These are phyloP conservation scores for Lepidonotus clava DNA, from an alignment of 2,888 invertebrate species.

Conservation along the genomic window DNA sequence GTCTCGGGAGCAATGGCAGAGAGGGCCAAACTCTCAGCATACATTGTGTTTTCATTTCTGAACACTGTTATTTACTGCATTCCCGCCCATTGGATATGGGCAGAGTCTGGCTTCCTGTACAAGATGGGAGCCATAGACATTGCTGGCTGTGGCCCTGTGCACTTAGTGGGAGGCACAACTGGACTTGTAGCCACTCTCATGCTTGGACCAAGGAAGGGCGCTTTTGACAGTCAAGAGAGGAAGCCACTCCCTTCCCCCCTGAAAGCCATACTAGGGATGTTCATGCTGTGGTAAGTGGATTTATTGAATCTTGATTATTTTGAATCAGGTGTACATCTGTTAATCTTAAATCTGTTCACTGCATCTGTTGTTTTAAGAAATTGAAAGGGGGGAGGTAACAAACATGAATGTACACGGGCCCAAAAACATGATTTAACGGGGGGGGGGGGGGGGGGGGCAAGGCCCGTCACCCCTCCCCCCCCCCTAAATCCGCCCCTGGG, in stretches of 20 bases:
- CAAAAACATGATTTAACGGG: neutral
- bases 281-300: slow-evolving; percentile 70
- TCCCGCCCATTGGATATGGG: slow-evolving; percentile 70
- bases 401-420: too few relatives aligned
- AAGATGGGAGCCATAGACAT: slow-evolving; percentile 64
- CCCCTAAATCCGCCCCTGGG: too few relatives aligned
- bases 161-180: slow-evolving; percentile 85
- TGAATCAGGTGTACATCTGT: neutral
- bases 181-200: slow-evolving; percentile 93
- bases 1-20: slow-evolving; percentile 79
- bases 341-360: neutral
- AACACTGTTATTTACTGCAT: slow-evolving; percentile 81
- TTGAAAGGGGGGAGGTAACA: too few relatives aligned
- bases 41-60: slow-evolving; percentile 74
- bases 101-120: slow-evolving; percentile 67
- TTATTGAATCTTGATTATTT: neutral
- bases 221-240: slow-evolving; percentile 81
- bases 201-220: slow-evolving; percentile 90
- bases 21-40: slow-evolving; percentile 74
- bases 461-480: too few relatives aligned
- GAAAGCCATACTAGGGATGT: slow-evolving; percentile 72
- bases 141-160: slow-evolving; percentile 65
- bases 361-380: neutral
- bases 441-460: too few relatives aligned
- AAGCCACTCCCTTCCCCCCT: slow-evolving; percentile 60